Conservation (phyloP, 1,140 invertebrate species). For the Araneus ventricosus region DNA sequence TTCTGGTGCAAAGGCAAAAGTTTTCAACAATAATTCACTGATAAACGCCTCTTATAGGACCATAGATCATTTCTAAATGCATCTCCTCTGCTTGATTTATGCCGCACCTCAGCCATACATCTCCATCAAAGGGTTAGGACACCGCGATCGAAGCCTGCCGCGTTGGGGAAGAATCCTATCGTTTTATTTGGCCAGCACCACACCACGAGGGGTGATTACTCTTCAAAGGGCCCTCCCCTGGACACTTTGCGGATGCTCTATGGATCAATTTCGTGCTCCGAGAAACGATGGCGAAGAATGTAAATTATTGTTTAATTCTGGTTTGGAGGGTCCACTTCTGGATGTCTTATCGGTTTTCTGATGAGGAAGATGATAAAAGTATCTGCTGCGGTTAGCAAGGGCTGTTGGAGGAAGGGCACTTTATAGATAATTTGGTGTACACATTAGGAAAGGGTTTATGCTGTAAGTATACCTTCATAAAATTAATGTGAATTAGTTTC, state of each 20-base stretch:
- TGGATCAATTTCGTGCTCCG: neutral
- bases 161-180: neutral
- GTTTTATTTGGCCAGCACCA: neutral
- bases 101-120: constrained; percentile 7
- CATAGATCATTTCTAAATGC: constrained; percentile 32
- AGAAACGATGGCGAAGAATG: neutral
- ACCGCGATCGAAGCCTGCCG: neutral
- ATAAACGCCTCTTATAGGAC: neutral
- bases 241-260: neutral
- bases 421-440: too few species aligned
- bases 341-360: neutral
- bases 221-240: neutral
- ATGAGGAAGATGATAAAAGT: neutral
- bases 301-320: neutral
- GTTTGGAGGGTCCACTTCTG: neutral
- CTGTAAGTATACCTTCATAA: too few species aligned
- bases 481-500: too few species aligned
- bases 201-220: neutral
- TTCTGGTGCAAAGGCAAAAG: neutral
- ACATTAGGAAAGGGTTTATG: too few species aligned
- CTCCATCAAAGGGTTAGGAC: constrained; percentile 36
- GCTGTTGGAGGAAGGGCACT: too few species aligned
- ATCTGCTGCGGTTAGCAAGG: neutral
- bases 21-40: constrained; percentile 33
- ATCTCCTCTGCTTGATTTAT: neutral